phyloP scores from a whole-genome alignment of 2,797 vertebrate genomes.

The Carapus acus region DNA sequence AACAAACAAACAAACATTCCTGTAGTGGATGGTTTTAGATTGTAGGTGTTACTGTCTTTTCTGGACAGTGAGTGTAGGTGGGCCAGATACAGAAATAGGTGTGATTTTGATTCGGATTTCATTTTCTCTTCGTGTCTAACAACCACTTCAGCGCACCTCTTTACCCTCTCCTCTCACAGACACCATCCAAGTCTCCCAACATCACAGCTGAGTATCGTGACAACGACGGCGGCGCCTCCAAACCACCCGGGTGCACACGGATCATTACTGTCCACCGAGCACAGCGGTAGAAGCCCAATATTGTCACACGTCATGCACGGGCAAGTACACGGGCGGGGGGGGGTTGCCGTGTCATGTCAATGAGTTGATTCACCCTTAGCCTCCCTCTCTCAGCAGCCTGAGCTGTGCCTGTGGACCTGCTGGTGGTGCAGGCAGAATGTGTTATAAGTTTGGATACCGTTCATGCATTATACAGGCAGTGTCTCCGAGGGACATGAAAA shows the following conservation, averaged over 20 bases:
- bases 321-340: too few relatives aligned
- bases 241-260: conserved; percentile 5
- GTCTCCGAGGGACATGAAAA: conserved; percentile 1
- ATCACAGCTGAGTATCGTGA: conserved; percentile 10
- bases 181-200: background rate
- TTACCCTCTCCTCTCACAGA: background rate
- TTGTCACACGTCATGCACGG: conserved; percentile 16
- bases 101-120: conserved; percentile 16
- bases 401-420: conserved; percentile 26
- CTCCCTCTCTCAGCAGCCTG: conserved; percentile 21
- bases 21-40: background rate
- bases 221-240: conserved; percentile 4
- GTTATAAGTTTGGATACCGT: too few relatives aligned
- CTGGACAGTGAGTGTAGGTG: conserved; percentile 16
- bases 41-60: background rate
- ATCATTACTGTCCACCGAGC: conserved; percentile 34
- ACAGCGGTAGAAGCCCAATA: conserved; percentile 6
- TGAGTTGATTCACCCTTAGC: conserved; percentile 37
- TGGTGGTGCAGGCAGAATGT: too few relatives aligned
- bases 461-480: too few relatives aligned
- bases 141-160: background rate
- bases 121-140: conserved; percentile 7
- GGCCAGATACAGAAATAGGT: conserved; percentile 22
- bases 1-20: conserved; percentile 1
- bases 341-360: conserved; percentile 37